Evolutionary conservation across 2,888 invertebrate species (phyloP).

Genomic region (Zeuzera pyrina): DNA sequence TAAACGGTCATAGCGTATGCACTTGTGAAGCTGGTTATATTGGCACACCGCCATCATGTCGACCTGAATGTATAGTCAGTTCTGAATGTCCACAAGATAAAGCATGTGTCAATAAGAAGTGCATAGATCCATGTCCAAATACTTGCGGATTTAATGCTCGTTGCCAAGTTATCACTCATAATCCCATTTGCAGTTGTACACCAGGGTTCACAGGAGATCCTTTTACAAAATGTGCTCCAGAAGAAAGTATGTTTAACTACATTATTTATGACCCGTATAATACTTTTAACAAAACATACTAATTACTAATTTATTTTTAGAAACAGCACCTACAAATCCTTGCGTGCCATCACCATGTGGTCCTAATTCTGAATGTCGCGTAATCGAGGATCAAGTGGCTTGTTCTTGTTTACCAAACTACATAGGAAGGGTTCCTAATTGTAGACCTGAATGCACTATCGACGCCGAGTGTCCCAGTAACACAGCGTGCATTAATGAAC

Average conservation of each 20-base stretch:
- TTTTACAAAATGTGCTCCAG: constrained; percentile 77
- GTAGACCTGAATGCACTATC: constrained; percentile 86
- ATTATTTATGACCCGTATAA: not conserved
- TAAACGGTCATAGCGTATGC: constrained; percentile 86
- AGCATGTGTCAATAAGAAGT: constrained; percentile 86
- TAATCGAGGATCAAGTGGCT: constrained; percentile 86
- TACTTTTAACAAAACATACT: not conserved
- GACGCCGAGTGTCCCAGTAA: constrained; percentile 87
- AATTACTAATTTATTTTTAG: constrained; percentile 3
- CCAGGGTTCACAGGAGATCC: constrained; percentile 87
- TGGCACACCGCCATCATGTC: constrained; percentile 85
- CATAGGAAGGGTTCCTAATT: constrained; percentile 88
- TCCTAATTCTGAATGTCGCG: constrained; percentile 85
- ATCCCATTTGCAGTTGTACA: constrained; percentile 89
- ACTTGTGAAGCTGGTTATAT: constrained; percentile 83
- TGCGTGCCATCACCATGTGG: constrained; percentile 89
- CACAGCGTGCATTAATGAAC: constrained; percentile 85
- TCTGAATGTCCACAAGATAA: constrained; percentile 86
- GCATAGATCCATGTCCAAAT: constrained; percentile 85
- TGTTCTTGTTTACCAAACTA: constrained; percentile 87
- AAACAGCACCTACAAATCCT: constrained; percentile 66
- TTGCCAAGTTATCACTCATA: constrained; percentile 89
- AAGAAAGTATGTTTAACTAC: constrained; percentile 66
- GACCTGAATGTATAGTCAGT: constrained; percentile 88
- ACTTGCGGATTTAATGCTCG: constrained; percentile 87